Conservation (phyloP, 1,140 invertebrate species). For the Agrypnia vestita region DNA sequence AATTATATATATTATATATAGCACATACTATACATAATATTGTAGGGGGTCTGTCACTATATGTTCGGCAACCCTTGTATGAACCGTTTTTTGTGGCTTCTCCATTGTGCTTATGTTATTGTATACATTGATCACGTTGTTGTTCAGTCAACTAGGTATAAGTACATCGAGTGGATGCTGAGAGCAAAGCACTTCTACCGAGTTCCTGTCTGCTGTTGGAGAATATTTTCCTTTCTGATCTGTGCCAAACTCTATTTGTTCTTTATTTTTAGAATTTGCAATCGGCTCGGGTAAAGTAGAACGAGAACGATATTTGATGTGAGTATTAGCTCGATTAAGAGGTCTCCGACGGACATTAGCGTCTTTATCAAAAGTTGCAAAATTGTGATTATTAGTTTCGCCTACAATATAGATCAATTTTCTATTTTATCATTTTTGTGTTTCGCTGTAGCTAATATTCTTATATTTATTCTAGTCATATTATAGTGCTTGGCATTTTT, state of each 20-base stretch:
- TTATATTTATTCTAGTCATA: slow-evolving; percentile 44
- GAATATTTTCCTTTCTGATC: too few species aligned
- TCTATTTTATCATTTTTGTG: slow-evolving; percentile 20
- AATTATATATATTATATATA: slow-evolving; percentile 27
- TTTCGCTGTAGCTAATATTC: slow-evolving; percentile 29
- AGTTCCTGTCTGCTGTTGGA: too few species aligned
- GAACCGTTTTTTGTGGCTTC: slow-evolving; percentile 10
- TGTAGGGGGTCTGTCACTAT: slow-evolving; percentile 12
- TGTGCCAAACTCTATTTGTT: too few species aligned
- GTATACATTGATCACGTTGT: slow-evolving; percentile 6
- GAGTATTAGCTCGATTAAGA: neutral
- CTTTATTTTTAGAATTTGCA: too few species aligned
- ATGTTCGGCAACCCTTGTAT: slow-evolving; percentile 13
- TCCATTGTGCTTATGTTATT: slow-evolving; percentile 33
- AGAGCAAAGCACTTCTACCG: neutral
- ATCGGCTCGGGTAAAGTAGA: too few species aligned
- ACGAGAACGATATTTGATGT: neutral
- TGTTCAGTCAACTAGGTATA: slow-evolving; percentile 38
- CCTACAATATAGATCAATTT: neutral
- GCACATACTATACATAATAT: neutral
- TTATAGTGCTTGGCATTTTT: slow-evolving; percentile 33
- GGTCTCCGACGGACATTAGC: neutral
- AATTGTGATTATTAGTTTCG: neutral
- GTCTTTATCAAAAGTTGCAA: neutral
- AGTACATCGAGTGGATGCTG: slow-evolving; percentile 17